Evolutionary conservation across 1,140 invertebrate genomes (phyloP), one percentile per base, ranked within the genome.

Genomic region (Muscidifurax raptorellus): DNA sequence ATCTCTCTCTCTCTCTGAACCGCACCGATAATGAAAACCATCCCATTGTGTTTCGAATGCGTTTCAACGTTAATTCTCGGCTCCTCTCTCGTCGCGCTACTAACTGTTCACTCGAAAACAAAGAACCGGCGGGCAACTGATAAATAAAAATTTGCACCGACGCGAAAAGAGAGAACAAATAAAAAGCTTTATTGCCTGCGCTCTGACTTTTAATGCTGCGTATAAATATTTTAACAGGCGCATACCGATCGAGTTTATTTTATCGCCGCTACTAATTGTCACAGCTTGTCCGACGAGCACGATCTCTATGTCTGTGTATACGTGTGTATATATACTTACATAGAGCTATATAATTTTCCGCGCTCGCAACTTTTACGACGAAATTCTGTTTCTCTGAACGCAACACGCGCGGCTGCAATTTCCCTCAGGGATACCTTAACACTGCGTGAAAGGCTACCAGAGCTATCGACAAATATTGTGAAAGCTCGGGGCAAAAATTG

Each of bases 11-110:
- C n/a, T 77, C 36, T 9, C 7, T n/a, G 52, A 59, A n/a, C 52
- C 52, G 3, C 40, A 32, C 32, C 64, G 77, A 79, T 79, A 66
- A 79, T 79, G 59, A 67, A 79, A 79, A 67, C n/a, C 6, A 67
- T 18, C 36, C 22, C 52, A 66, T 78, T 66, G 52, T 67, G 52
- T 67, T 40, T 79, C 36, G 66, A 79, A 79, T 64, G 32, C 32
- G 28, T 32, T 59, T 64, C n/a, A 32, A n/a, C 28, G n/a, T 32
- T 64, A 78, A 78, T 32, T 59, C 52, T 59, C 22, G 52, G 52
- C 52, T 59, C 22, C 1, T 13, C 7, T 13, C n/a, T n/a, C n/a
- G n/a, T n/a, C n/a, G n/a, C 52, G 22, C 52, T 7, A 4, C 52
- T 59, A 59, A 59, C 52, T n/a, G 52, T 59, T 59, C 25, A 18